phyloP scores from a whole-genome alignment of 2,113 vertebrate species.

The Xiphophorus maculatus region DNA sequence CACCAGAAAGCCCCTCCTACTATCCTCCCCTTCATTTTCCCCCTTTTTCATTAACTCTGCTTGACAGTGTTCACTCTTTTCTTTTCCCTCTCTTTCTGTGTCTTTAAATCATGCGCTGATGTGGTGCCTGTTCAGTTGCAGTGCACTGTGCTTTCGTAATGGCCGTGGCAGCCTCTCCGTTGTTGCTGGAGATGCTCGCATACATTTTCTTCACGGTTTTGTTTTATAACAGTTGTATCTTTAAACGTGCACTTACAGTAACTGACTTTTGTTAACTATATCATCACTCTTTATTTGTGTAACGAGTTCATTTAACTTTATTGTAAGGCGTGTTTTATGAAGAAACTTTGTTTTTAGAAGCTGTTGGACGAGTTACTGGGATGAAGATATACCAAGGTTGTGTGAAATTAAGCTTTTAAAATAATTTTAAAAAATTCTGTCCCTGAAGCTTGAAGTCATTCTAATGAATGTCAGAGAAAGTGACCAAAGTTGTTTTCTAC shows the following conservation, averaged over 20 bases:
- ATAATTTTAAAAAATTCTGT: too few relatives aligned
- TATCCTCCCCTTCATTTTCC: constrained; percentile 28
- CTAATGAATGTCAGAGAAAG: neutral
- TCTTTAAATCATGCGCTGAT: constrained; percentile 37
- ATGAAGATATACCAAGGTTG: neutral
- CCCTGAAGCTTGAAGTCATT: too few relatives aligned
- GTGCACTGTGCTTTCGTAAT: constrained; percentile 35
- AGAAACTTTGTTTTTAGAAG: neutral
- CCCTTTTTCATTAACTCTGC: constrained; percentile 38
- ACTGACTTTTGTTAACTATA: constrained; percentile 4
- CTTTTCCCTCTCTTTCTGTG: constrained; percentile 25
- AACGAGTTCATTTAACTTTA: constrained; percentile 52
- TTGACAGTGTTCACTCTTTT: constrained; percentile 22
- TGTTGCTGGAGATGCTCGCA: constrained; percentile 12
- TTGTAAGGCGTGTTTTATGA: too few relatives aligned
- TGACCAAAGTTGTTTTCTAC: neutral
- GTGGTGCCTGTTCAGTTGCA: constrained; percentile 26
- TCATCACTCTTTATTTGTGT: constrained; percentile 33
- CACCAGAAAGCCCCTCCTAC: constrained; percentile 31
- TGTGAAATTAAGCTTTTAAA: too few relatives aligned
- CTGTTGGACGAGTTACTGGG: neutral
- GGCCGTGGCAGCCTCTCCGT: constrained; percentile 25
- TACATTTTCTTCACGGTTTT: constrained; percentile 23
- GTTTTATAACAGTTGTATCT: constrained; percentile 11
- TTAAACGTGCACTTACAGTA: neutral